phyloP scores from a whole-genome alignment of 2,888 invertebrate genomes.

The Nemurella pictetii region DNA sequence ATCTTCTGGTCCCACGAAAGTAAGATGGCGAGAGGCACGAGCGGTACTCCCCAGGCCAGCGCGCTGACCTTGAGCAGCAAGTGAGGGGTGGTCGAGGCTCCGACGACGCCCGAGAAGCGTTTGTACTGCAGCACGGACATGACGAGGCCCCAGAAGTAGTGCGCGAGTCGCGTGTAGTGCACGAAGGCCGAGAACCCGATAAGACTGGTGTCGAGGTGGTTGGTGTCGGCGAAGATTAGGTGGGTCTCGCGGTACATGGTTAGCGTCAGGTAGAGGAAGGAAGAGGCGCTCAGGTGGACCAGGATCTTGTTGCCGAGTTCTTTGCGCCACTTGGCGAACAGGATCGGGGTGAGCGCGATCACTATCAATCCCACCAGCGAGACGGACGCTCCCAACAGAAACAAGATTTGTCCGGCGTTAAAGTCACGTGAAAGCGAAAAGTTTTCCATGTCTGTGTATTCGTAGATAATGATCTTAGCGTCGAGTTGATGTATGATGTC shows the following conservation, averaged over 20 bases:
- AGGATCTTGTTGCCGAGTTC: neutral
- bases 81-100: neutral
- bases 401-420: neutral
- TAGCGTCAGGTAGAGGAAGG: neutral
- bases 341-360: neutral
- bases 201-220: neutral
- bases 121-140: constrained; percentile 1
- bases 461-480: neutral
- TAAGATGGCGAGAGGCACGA: neutral
- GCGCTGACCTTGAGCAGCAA: neutral
- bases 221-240: neutral
- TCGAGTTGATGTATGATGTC: neutral
- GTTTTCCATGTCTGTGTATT: neutral
- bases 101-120: neutral
- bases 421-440: neutral
- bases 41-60: neutral
- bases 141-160: neutral
- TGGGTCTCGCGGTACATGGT: neutral
- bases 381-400: neutral
- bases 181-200: neutral
- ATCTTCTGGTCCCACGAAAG: neutral
- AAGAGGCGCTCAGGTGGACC: neutral
- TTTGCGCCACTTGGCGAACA: neutral
- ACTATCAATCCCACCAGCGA: neutral
- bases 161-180: neutral